Evolutionary conservation across 2,888 invertebrate species (phyloP).

Genomic region (Galerucella calmariensis): DNA sequence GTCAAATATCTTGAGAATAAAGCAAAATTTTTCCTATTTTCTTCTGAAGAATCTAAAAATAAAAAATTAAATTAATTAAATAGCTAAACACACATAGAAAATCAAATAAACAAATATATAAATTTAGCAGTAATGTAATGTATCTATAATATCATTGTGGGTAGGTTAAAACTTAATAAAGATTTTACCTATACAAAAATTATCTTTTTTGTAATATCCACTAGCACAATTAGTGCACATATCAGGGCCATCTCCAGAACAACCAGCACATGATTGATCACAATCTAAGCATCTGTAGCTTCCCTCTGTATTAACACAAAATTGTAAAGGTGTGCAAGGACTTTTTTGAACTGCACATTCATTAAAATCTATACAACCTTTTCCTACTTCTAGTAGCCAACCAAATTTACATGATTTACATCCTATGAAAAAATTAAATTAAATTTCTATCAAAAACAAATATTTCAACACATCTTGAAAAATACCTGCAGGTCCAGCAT

Average conservation of each 20-base stretch:
- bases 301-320: conserved; percentile 91
- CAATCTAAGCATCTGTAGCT: conserved; percentile 84
- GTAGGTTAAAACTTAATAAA: not conserved
- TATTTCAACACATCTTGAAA: not conserved
- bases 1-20: conserved; percentile 81
- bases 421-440: conserved; percentile 55
- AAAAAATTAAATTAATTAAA: conserved; percentile 15
- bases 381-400: conserved; percentile 77
- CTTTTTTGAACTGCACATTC: conserved; percentile 76
- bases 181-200: conserved; percentile 78
- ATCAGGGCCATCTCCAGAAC: conserved; percentile 91
- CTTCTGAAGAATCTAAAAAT: conserved; percentile 65
- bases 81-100: not conserved
- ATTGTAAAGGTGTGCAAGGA: conserved; percentile 75
- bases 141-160: no score
- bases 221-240: conserved; percentile 86
- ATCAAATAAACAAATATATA: no score
- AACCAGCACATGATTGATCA: conserved; percentile 85
- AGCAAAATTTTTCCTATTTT: conserved; percentile 69
- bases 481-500: conserved; percentile 75
- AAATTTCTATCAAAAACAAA: not conserved
- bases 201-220: conserved; percentile 77
- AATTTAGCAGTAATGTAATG: no score
- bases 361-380: conserved; percentile 86
- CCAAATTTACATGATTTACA: conserved; percentile 78